Evolutionary conservation across 2,888 invertebrate species (phyloP).

Genomic region (Callosobruchus maculatus): DNA sequence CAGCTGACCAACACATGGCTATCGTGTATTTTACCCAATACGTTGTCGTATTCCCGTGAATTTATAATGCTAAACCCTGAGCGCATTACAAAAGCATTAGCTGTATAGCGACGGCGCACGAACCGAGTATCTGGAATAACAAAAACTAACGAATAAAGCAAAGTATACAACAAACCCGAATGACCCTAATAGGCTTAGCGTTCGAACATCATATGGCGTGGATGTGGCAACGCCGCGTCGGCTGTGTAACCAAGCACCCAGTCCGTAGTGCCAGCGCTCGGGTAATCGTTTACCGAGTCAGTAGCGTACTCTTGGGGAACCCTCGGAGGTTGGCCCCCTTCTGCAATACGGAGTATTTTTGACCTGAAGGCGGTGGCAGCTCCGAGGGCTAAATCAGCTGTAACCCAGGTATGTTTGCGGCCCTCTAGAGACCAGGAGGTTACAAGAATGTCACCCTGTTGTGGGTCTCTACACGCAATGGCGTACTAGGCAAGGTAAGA

Average conservation of each 20-base stretch:
- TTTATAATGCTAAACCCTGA: neutral
- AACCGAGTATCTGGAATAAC: neutral
- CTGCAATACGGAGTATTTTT: too few relatives aligned
- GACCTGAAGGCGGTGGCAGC: too few relatives aligned
- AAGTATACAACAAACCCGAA: constrained; percentile 2
- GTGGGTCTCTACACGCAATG: too few relatives aligned
- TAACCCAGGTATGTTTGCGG: too few relatives aligned
- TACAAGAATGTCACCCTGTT: too few relatives aligned
- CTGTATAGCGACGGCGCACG: neutral
- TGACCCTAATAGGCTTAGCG: constrained; percentile 9
- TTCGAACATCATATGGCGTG: neutral
- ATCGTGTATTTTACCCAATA: neutral
- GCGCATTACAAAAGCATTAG: neutral
- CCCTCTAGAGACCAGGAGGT: too few relatives aligned
- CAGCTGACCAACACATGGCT: neutral
- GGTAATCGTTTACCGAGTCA: neutral
- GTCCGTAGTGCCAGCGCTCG: neutral
- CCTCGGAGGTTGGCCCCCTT: neutral
- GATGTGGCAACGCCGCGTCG: neutral
- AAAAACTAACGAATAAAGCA: neutral
- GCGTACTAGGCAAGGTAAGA: too few relatives aligned
- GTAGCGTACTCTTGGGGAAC: neutral
- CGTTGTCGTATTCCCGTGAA: neutral
- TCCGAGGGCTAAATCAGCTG: too few relatives aligned
- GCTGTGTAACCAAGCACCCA: neutral